Conservation (phyloP, 1,140 invertebrate genomes). For the Platyura marginata region DNA sequence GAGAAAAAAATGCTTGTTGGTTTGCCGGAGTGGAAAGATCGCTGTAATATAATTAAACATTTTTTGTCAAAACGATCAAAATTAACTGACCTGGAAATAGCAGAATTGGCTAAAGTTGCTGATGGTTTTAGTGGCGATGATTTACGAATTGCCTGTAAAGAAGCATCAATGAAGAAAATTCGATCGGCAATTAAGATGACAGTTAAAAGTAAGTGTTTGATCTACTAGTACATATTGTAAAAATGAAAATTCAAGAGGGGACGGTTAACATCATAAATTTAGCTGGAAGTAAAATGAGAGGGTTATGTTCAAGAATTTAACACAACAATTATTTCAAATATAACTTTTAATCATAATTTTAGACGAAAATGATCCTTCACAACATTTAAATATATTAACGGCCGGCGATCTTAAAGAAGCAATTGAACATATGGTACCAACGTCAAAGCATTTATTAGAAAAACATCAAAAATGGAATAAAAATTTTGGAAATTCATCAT, state of each 20-base stretch:
- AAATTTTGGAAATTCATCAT: too few species aligned
- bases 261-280: too few species aligned
- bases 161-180: slow-evolving; percentile 50
- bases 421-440: slow-evolving; percentile 13
- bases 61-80: slow-evolving; percentile 17
- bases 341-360: too few species aligned
- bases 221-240: too few species aligned
- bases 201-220: too few species aligned
- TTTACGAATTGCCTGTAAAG: slow-evolving; percentile 74
- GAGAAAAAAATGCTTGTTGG: slow-evolving; percentile 76
- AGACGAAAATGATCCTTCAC: too few species aligned
- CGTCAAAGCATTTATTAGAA: slow-evolving; percentile 8
- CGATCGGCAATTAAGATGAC: slow-evolving; percentile 22
- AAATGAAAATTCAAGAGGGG: too few species aligned
- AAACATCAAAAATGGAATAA: slow-evolving; percentile 19
- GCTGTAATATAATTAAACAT: slow-evolving; percentile 44
- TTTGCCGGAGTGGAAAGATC: slow-evolving; percentile 44
- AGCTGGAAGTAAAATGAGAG: too few species aligned
- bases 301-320: too few species aligned
- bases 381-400: too few species aligned
- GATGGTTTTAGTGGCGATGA: slow-evolving; percentile 62
- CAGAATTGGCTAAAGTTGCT: slow-evolving; percentile 36
- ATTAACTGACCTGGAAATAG: background rate
- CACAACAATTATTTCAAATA: too few species aligned
- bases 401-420: slow-evolving; percentile 10